Evolutionary conservation across 2,888 invertebrate genomes (phyloP), one percentile per base, ranked within the genome.

Genomic region (Pyrrhosoma nymphula): DNA sequence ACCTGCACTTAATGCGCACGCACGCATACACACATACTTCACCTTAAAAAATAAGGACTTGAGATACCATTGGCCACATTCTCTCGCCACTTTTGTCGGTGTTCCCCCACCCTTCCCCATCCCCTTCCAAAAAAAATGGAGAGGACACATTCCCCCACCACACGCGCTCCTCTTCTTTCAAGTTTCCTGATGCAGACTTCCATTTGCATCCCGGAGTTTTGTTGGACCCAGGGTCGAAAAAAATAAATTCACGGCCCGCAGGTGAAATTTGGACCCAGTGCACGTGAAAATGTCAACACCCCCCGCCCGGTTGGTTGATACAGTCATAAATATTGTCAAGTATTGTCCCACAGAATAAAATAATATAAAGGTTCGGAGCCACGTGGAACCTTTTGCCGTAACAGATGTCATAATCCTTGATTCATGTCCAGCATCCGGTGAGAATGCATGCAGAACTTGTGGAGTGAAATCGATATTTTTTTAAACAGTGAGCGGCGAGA

Each of bases 381-480:
- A 35, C 10, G 82, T n/a, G n/a, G 82, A 82, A 82, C 82, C 82
- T 82, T 60, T 82, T 12, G 82, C 14, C 30, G 16, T 82, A 82
- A 35, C 35, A 35, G 82, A 35, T 35, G 30, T 35, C 18, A 69
- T 60, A 4, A 60, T 93, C 69, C 93, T 75, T 69, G 47, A 69
- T 26, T 93, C 63, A 12, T 35, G 63, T 91, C 91, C 91, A 63
- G 63, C 63, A 82, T 35, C 35, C 14, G 12, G 93, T 93, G 75
- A 93, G 93, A 63, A 93, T 47, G 47, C 4, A 93, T 47, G 90
- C 39, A 91, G 60, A 82, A 35, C 60, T 63, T 69, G 93, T 47
- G 47, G 47, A 93, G 93, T 93, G 93, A 93, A 93, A 75, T 93
- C 63, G n/a, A 69, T 93, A 35, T 26, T 60, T 20, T n/a, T 16